Percentiles rank a stretch among this genome's conserved stretches.
Conservation (phyloP, 1,140 invertebrate species). For the Plutomurus gul region DNA sequence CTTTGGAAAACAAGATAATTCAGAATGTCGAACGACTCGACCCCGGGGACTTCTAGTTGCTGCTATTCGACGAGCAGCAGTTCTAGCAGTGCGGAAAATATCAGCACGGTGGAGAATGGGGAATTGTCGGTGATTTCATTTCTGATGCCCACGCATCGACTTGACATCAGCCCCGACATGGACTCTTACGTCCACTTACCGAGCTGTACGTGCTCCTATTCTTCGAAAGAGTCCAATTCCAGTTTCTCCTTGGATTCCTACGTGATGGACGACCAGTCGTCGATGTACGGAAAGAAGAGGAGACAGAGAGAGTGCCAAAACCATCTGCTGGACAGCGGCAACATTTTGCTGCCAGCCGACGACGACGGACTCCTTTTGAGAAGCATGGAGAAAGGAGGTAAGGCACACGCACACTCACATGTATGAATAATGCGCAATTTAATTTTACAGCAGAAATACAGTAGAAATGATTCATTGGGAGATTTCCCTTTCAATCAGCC, state of each 20-base stretch:
- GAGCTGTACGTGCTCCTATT: not conserved
- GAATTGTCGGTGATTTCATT: constrained; percentile 41
- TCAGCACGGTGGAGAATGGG: constrained; percentile 45
- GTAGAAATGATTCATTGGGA: too few species aligned
- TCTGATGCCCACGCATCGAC: not conserved
- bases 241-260: constrained; percentile 3
- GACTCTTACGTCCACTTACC: not conserved
- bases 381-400: constrained; percentile 50
- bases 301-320: not conserved
- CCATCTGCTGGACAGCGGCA: constrained; percentile 14
- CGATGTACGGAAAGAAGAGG: constrained; percentile 22
- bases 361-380: constrained; percentile 34
- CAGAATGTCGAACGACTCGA: not conserved
- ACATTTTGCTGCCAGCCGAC: not conserved
- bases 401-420: not conserved
- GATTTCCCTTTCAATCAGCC: too few species aligned
- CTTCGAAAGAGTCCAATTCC: not conserved
- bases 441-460: too few species aligned
- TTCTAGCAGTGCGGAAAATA: constrained; percentile 46
- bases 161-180: not conserved
- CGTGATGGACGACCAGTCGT: not conserved
- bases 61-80: constrained; percentile 36
- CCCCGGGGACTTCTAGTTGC: constrained; percentile 37
- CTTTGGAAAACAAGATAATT: too few species aligned
- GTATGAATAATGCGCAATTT: not conserved